These are phyloP conservation scores for Sebastes steindachneri DNA, from an alignment of 2,797 vertebrate species.

Conservation along the genomic window DNA sequence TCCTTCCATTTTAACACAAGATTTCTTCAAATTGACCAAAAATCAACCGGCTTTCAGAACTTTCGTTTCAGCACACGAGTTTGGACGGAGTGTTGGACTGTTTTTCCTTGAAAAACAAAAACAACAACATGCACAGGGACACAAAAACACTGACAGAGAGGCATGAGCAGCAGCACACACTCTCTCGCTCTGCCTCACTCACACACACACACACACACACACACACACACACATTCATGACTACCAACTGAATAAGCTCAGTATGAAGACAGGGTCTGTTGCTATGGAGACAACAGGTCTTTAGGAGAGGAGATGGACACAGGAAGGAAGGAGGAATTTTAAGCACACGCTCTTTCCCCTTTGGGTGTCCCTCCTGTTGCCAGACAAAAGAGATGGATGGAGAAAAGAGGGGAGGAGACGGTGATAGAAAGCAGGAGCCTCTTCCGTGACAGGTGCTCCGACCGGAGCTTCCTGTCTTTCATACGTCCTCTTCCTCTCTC, in stretches of 20 bases:
- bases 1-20: slow-evolving; percentile 41
- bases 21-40: slow-evolving; percentile 64
- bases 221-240: slow-evolving; percentile 55
- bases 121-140: slow-evolving; percentile 33
- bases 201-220: slow-evolving; percentile 35
- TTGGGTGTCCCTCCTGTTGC: slow-evolving; percentile 68
- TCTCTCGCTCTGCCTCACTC: slow-evolving; percentile 11
- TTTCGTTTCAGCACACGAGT: background rate
- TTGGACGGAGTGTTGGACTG: slow-evolving; percentile 49
- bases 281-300: slow-evolving; percentile 77
- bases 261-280: slow-evolving; percentile 75
- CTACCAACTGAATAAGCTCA: slow-evolving; percentile 74
- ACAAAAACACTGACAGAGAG: slow-evolving; percentile 47
- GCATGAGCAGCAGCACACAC: slow-evolving; percentile 30
- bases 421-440: slow-evolving; percentile 78
- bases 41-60: slow-evolving; percentile 38
- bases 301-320: slow-evolving; percentile 78
- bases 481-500: slow-evolving; percentile 66
- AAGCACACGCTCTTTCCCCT: slow-evolving; percentile 71
- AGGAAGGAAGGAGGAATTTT: slow-evolving; percentile 81
- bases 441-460: slow-evolving; percentile 81
- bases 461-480: slow-evolving; percentile 79
- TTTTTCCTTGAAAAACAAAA: slow-evolving; percentile 23
- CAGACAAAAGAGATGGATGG: slow-evolving; percentile 69
- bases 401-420: slow-evolving; percentile 47